Conservation (phyloP, 2,113 vertebrate genomes). For the Cinclus cinclus region DNA sequence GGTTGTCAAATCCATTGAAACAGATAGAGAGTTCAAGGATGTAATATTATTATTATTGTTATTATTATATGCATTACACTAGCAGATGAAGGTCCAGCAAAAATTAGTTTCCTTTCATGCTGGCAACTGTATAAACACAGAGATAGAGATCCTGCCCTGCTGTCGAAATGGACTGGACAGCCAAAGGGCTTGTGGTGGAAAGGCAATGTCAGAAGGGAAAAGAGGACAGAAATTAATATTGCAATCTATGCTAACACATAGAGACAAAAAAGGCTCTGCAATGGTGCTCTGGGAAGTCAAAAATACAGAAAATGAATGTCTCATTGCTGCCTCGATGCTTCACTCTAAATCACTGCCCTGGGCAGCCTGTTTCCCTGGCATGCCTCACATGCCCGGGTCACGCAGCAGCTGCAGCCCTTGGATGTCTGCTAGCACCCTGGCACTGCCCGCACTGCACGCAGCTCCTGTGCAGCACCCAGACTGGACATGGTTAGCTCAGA, state of each 20-base stretch:
- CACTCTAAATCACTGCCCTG: not conserved
- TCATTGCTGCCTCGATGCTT: not conserved
- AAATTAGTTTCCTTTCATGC: not conserved
- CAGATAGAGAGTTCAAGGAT: not conserved
- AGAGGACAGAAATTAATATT: slow-evolving; percentile 25
- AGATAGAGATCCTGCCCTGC: not conserved
- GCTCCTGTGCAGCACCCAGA: not conserved
- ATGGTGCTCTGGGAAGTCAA: not conserved
- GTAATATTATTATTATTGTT: slow-evolving; percentile 26
- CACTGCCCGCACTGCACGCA: not conserved
- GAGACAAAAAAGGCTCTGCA: not conserved
- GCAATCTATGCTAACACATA: not conserved
- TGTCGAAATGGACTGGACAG: not conserved
- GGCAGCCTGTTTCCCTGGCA: not conserved
- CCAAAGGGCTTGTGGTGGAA: not conserved
- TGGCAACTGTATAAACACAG: not conserved
- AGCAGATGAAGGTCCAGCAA: not conserved
- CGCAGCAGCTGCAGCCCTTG: not conserved
- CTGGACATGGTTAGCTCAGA: not conserved
- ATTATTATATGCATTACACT: not conserved
- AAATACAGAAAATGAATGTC: not conserved
- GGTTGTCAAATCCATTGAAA: not conserved
- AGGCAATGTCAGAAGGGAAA: not conserved
- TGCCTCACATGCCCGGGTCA: not conserved
- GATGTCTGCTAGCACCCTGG: not conserved